phyloP scores from a whole-genome alignment of 2,888 invertebrate genomes.

The Macaria notata region DNA sequence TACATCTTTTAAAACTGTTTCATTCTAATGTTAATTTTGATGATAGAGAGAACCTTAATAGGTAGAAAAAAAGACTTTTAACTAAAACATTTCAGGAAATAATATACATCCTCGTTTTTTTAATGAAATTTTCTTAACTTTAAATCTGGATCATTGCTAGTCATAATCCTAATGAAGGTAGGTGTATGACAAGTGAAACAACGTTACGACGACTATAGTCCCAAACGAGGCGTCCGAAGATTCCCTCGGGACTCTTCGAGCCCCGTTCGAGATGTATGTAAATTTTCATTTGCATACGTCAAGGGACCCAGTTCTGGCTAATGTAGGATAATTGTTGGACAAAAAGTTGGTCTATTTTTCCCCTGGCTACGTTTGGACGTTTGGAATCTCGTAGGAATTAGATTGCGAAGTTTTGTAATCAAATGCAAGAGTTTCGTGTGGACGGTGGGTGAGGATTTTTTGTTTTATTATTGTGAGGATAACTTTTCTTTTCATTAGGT shows the following conservation, averaged over 20 bases:
- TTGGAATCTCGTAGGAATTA: slow-evolving; percentile 14
- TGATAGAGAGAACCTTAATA: too few relatives aligned
- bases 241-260: slow-evolving; percentile 19
- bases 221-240: slow-evolving; percentile 13
- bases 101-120: not conserved
- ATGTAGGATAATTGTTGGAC: slow-evolving; percentile 60
- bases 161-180: not conserved
- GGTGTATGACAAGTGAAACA: not conserved
- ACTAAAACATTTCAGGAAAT: too few relatives aligned
- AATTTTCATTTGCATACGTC: slow-evolving; percentile 35
- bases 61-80: too few relatives aligned
- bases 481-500: not conserved
- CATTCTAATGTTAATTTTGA: too few relatives aligned
- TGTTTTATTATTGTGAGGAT: slow-evolving; percentile 4
- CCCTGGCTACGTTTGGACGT: slow-evolving; percentile 31
- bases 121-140: too few relatives aligned
- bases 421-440: slow-evolving; percentile 13
- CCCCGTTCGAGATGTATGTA: slow-evolving; percentile 32
- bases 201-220: slow-evolving; percentile 6
- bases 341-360: slow-evolving; percentile 45
- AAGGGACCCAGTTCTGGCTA: slow-evolving; percentile 32
- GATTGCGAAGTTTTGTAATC: slow-evolving; percentile 22
- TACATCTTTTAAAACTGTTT: too few relatives aligned
- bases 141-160: not conserved
- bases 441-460: slow-evolving; percentile 6